Percentiles rank a stretch among this genome's conserved stretches.
These are phyloP conservation scores for Drosophila atroscutellata DNA, from an alignment of 2,888 invertebrate genomes.

Conservation along the genomic window DNA sequence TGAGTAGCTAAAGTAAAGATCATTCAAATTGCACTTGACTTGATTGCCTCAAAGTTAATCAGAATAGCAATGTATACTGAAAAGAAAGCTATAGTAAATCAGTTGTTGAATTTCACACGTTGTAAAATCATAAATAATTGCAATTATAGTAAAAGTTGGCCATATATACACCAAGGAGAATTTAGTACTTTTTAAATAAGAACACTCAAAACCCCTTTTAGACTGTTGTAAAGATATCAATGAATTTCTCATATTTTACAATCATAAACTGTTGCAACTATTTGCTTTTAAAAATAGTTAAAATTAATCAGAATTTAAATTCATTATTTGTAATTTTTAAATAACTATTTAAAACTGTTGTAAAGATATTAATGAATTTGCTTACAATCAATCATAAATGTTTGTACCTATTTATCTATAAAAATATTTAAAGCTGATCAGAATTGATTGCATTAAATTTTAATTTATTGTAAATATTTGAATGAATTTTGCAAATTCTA, in stretches of 20 bases:
- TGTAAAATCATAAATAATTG: background rate
- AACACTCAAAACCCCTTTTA: background rate
- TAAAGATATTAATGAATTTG: background rate
- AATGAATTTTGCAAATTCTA: background rate
- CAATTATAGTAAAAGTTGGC: background rate
- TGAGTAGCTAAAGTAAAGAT: slow-evolving; percentile 86
- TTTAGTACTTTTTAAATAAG: background rate
- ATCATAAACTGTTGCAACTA: background rate
- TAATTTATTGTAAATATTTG: background rate
- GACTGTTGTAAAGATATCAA: background rate
- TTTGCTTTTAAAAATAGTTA: background rate
- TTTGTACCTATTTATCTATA: background rate
- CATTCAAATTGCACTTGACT: background rate
- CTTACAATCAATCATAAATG: background rate
- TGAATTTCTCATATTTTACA: background rate
- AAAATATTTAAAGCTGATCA: background rate
- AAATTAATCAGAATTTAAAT: background rate
- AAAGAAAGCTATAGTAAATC: background rate
- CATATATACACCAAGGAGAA: background rate
- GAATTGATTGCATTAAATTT: background rate
- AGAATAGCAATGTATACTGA: background rate
- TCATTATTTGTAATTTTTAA: background rate
- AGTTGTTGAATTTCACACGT: background rate
- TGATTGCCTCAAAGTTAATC: background rate
- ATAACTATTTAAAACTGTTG: background rate